Evolutionary conservation across 2,797 vertebrate species (phyloP).

Genomic region (Chanos chanos): DNA sequence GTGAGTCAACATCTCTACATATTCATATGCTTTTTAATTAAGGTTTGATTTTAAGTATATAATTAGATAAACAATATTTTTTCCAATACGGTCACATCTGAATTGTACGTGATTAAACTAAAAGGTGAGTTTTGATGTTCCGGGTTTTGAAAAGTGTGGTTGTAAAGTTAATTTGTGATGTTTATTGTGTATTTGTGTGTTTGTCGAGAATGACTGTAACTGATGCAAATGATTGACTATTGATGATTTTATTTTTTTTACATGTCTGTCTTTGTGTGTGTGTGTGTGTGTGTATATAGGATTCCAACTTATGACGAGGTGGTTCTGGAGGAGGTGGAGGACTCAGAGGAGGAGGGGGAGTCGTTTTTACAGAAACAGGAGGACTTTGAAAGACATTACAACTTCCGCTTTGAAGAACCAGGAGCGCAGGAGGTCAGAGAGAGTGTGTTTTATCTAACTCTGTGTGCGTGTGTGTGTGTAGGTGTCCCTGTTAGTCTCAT

Average conservation of each 20-base stretch:
- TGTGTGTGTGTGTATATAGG: conserved; percentile 46
- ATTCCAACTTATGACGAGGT: conserved; percentile 67
- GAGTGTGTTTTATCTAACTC: neutral
- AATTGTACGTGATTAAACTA: too few species aligned
- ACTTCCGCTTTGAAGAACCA: conserved; percentile 90
- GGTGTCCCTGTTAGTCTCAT: neutral
- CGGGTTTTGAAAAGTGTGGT: too few species aligned
- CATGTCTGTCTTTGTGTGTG: neutral
- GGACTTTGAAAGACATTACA: conserved; percentile 85
- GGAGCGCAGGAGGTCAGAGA: conserved; percentile 62
- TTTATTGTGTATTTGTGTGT: too few species aligned
- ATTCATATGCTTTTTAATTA: neutral
- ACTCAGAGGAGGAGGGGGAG: conserved; percentile 87
- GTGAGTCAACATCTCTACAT: conserved; percentile 46
- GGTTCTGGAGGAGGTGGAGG: conserved; percentile 71
- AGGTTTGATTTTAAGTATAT: too few species aligned
- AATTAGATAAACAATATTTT: too few species aligned
- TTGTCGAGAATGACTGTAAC: too few species aligned
- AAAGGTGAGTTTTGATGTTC: too few species aligned
- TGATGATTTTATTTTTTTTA: neutral
- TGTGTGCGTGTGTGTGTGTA: neutral
- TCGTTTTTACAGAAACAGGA: conserved; percentile 82
- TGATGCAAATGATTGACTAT: too few species aligned
- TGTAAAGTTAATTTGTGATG: too few species aligned
- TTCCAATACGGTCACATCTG: too few species aligned